These are phyloP conservation scores for Sarcophaga bullata DNA, from an alignment of 1,140 invertebrate species.

Conservation along the genomic window DNA sequence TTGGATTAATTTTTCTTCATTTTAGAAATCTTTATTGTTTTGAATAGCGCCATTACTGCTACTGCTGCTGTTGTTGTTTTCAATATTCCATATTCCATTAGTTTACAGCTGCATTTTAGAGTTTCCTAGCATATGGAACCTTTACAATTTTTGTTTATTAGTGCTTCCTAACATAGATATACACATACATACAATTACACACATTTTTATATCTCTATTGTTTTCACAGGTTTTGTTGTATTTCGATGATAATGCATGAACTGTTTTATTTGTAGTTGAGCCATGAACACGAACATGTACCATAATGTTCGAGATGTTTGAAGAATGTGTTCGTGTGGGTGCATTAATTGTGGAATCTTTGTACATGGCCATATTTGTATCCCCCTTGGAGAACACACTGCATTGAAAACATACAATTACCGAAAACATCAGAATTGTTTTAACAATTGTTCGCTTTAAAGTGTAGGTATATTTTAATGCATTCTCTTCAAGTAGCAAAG, in stretches of 20 bases:
- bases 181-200: not conserved
- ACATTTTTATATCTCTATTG: not conserved
- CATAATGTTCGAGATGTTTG: not conserved
- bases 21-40: no score
- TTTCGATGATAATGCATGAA: not conserved
- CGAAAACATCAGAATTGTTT: not conserved
- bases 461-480: not conserved
- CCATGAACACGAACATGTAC: not conserved
- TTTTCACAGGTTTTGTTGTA: not conserved
- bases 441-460: not conserved
- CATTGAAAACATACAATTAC: not conserved
- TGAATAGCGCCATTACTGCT: no score
- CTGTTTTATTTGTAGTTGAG: not conserved
- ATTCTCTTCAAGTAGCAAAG: not conserved
- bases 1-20: no score
- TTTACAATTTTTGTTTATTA: conserved; percentile 3
- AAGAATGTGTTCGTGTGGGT: not conserved
- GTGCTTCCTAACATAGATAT: not conserved
- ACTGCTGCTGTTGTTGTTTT: not conserved
- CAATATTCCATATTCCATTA: not conserved
- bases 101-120: not conserved
- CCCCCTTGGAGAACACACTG: not conserved
- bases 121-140: not conserved
- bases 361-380: not conserved
- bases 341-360: not conserved